Percentiles rank a stretch among this genome's conserved stretches.
Conservation (phyloP, 2,888 invertebrate genomes). For the Erebia aethiops region DNA sequence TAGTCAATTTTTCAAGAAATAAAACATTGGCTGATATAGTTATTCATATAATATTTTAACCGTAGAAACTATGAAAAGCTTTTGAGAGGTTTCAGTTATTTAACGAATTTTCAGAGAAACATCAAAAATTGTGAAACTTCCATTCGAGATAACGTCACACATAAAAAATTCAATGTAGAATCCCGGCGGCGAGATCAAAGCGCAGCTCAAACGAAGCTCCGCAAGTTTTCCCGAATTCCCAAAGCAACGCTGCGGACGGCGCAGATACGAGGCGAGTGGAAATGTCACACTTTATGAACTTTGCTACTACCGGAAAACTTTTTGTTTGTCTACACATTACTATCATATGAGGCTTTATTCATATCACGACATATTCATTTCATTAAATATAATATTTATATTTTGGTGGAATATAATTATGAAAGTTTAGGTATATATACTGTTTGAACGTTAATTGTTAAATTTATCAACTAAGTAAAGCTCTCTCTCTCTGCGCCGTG, state of each 20-base stretch:
- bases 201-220: not conserved
- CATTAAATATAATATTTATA: too few relatives aligned
- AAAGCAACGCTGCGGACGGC: constrained; percentile 9
- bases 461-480: too few relatives aligned
- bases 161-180: constrained; percentile 17
- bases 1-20: too few relatives aligned
- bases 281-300: not conserved
- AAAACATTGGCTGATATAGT: too few relatives aligned
- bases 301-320: not conserved
- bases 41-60: too few relatives aligned
- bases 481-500: too few relatives aligned
- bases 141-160: constrained; percentile 1
- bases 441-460: too few relatives aligned
- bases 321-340: not conserved
- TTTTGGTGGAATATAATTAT: too few relatives aligned
- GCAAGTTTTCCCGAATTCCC: constrained; percentile 14
- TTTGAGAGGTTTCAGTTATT: not conserved
- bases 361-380: not conserved
- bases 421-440: too few relatives aligned
- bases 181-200: constrained; percentile 8
- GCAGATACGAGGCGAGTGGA: not conserved
- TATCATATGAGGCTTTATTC: not conserved
- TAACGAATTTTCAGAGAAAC: not conserved
- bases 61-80: not conserved
- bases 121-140: not conserved